Percentiles rank a stretch among this genome's conserved stretches.
phyloP scores from a whole-genome alignment of 2,797 vertebrate genomes.

The Miichthys miiuy region DNA sequence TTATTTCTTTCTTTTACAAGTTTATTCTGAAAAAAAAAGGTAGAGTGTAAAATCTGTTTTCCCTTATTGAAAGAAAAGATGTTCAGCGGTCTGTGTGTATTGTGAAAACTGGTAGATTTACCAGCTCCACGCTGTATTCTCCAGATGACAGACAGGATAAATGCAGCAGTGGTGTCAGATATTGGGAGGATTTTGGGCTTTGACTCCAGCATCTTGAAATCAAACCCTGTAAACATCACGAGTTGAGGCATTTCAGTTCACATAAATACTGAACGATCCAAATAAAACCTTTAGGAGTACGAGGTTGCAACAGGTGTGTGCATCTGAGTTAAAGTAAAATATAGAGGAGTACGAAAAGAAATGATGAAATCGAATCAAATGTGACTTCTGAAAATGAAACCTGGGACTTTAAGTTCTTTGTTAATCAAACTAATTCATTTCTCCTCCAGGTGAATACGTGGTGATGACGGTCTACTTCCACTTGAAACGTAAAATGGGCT shows the following conservation, averaged over 20 bases:
- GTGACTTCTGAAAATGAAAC: slow-evolving; percentile 31
- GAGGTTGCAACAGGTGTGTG: neutral
- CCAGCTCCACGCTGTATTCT: neutral
- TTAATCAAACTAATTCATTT: slow-evolving; percentile 49
- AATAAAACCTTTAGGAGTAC: slow-evolving; percentile 31
- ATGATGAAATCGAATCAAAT: slow-evolving; percentile 23
- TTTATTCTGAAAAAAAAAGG: neutral
- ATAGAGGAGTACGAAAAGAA: neutral
- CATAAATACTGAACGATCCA: slow-evolving; percentile 35
- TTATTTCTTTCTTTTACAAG: neutral
- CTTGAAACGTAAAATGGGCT: slow-evolving; percentile 98
- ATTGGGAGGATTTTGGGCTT: neutral
- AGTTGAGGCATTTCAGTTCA: slow-evolving; percentile 22
- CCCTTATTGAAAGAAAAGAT: slow-evolving; percentile 2
- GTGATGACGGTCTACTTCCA: slow-evolving; percentile 99
- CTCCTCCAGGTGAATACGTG: slow-evolving; percentile 94
- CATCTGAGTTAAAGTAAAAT: neutral
- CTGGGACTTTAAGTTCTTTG: slow-evolving; percentile 32
- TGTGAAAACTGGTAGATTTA: neutral
- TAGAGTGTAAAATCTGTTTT: neutral
- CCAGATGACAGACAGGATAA: neutral
- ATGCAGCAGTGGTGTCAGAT: neutral
- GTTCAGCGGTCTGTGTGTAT: neutral
- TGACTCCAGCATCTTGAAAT: slow-evolving; percentile 31
- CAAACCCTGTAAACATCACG: slow-evolving; percentile 33